These are phyloP conservation scores for Lithosia quadra DNA, from an alignment of 2,888 invertebrate genomes.

Conservation along the genomic window DNA sequence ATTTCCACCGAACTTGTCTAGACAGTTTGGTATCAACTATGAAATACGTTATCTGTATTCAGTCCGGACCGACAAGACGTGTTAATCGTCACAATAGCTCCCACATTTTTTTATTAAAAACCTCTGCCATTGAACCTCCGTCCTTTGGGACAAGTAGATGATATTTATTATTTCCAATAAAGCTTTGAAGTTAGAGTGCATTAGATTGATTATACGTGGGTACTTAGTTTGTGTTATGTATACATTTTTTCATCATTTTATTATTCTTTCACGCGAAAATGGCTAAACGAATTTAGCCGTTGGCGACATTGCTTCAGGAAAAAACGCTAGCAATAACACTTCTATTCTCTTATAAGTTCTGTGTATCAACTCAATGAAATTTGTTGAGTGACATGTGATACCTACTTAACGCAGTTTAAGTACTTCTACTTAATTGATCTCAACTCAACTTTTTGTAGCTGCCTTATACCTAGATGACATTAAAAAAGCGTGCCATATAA, in stretches of 20 bases:
- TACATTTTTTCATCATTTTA: neutral
- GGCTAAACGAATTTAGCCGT: too few species aligned
- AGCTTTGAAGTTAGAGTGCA: constrained; percentile 15
- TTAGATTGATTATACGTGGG: constrained; percentile 3
- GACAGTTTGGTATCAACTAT: constrained; percentile 29
- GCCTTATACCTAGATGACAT: too few species aligned
- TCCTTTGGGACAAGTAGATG: constrained; percentile 39
- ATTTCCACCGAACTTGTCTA: constrained; percentile 40
- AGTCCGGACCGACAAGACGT: constrained; percentile 50
- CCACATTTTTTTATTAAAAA: constrained; percentile 50
- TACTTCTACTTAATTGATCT: too few species aligned
- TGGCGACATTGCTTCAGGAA: too few species aligned
- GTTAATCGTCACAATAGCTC: constrained; percentile 50
- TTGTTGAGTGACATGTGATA: too few species aligned
- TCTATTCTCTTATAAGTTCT: too few species aligned
- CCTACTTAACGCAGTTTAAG: too few species aligned
- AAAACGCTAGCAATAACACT: too few species aligned
- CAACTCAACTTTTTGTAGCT: too few species aligned
- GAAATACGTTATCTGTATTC: constrained; percentile 41
- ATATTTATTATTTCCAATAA: constrained; percentile 34
- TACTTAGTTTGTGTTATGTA: neutral
- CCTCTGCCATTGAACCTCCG: constrained; percentile 43
- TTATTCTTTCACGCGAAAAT: too few species aligned
- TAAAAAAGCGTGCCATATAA: too few species aligned
- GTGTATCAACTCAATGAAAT: too few species aligned